Evolutionary conservation across 2,113 vertebrate species (phyloP).

Genomic region (Tretioscincus oriximinensis): DNA sequence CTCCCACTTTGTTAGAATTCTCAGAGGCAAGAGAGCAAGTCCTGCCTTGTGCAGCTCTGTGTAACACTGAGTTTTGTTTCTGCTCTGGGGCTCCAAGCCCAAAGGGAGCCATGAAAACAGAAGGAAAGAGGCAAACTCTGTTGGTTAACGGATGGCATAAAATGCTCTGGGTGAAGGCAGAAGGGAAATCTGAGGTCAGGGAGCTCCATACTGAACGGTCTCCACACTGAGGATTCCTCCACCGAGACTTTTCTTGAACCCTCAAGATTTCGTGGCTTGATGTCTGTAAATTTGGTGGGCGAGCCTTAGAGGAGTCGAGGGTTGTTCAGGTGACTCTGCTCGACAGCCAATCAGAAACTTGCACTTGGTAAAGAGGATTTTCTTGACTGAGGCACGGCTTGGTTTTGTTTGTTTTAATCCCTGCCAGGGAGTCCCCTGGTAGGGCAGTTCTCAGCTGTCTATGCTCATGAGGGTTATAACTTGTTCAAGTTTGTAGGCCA

Average conservation of each 20-base stretch:
- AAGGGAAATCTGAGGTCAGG: slow-evolving; percentile 55
- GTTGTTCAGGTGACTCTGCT: slow-evolving; percentile 70
- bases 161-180: slow-evolving; percentile 44
- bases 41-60: slow-evolving; percentile 43
- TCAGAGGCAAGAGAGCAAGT: slow-evolving; percentile 37
- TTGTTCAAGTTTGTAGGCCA: slow-evolving; percentile 99
- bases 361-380: slow-evolving; percentile 92
- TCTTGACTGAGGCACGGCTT: slow-evolving; percentile 99
- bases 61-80: slow-evolving; percentile 70
- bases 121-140: slow-evolving; percentile 61
- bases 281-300: slow-evolving; percentile 51
- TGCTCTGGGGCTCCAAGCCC: slow-evolving; percentile 42
- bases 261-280: slow-evolving; percentile 46
- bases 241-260: slow-evolving; percentile 47
- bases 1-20: slow-evolving; percentile 42
- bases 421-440: slow-evolving; percentile 94
- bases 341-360: slow-evolving; percentile 78
- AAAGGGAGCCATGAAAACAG: slow-evolving; percentile 63
- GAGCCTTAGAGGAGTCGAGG: slow-evolving; percentile 48
- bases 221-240: slow-evolving; percentile 55
- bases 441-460: slow-evolving; percentile 99
- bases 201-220: slow-evolving; percentile 51
- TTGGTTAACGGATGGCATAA: slow-evolving; percentile 52
- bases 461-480: slow-evolving; percentile 98
- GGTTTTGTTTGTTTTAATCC: slow-evolving; percentile 83